Base-by-base conservation (phyloP, 2,797 vertebrate species). In the Xyrichtys novacula region DNA sequence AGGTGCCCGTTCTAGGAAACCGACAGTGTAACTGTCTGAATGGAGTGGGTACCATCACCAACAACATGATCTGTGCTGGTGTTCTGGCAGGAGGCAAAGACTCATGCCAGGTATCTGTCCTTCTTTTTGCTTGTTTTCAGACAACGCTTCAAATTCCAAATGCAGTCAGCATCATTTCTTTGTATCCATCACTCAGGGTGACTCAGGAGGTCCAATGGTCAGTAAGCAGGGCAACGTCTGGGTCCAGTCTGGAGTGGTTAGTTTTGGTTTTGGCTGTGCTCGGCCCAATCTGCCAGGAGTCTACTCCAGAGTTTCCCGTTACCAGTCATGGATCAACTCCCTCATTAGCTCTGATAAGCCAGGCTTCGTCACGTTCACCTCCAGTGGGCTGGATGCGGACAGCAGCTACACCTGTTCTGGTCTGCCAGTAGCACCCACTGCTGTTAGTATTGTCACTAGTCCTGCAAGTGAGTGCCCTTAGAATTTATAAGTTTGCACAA, bases 41-140 rank as follows among this genome's bases (percentile, higher is more conserved):
- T 46, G 66, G 80, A 69, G 64, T 68, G 0, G 58, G 44, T 1
- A 12, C 0, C 2, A 26, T 75, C 61, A 84, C 71, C 19, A 25
- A 57, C 11, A 92, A 92, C 74, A 92, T 92, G 91, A 86, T 94
- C 17, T 92, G 89, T 76, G 87, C 90, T 22, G 88, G 76, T 26
- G 62, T 89, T 56, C 23, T 81, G 53, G 53, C 34, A 36, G 88
- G 89, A 20, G 91, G 90, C 1, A 90, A 81, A 16, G 47, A 52
- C 49, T 52, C 49, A 3, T 52, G 49, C 20, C 49, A 52, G 29
- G 49, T 32, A 50, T n/a, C 46, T 23, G 2, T 4, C 4, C 6
- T 19, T 28, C 6, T 10, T 49, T n/a, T 19, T 11, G 9, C 17
- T 19, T 48, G 3, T 6, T 26, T 28, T 17, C 15, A 17, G 7